Conservation (phyloP, 2,888 invertebrate species). For the Pachymerium ferrugineum region DNA sequence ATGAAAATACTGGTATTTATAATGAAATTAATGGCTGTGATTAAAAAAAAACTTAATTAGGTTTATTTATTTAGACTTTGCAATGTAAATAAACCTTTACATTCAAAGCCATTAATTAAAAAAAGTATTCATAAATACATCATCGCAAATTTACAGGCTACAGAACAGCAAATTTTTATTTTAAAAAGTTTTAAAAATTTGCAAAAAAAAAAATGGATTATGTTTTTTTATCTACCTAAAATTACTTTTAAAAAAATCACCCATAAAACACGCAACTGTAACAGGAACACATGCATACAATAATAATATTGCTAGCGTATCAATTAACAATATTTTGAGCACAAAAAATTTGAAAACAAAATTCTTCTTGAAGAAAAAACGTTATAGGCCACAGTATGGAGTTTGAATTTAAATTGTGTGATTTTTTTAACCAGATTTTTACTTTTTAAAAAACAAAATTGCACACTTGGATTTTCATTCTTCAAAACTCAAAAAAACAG, state of each 20-base stretch:
- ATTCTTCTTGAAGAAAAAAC: too few relatives aligned
- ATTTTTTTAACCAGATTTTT: too few relatives aligned
- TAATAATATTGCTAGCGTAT: not conserved
- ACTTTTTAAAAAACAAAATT: not conserved
- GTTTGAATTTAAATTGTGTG: too few relatives aligned
- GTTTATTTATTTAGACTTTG: not conserved
- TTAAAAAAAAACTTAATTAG: not conserved
- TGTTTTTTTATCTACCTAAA: not conserved
- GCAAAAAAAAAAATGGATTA: not conserved
- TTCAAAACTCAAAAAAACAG: not conserved
- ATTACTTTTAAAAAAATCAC: not conserved
- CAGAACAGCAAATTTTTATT: not conserved
- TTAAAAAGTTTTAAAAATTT: not conserved
- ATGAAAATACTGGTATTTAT: not conserved
- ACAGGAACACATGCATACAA: not conserved
- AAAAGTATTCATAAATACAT: not conserved
- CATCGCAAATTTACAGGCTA: not conserved
- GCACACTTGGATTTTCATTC: too few relatives aligned
- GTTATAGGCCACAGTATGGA: too few relatives aligned
- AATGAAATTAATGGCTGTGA: constrained; percentile 1
- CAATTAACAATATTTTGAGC: not conserved
- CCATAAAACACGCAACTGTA: not conserved
- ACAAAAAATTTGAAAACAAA: not conserved
- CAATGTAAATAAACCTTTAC: not conserved
- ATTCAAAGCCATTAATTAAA: not conserved